phyloP scores from a whole-genome alignment of 92 coral and sea anemone species.

The Ricordea florida region DNA sequence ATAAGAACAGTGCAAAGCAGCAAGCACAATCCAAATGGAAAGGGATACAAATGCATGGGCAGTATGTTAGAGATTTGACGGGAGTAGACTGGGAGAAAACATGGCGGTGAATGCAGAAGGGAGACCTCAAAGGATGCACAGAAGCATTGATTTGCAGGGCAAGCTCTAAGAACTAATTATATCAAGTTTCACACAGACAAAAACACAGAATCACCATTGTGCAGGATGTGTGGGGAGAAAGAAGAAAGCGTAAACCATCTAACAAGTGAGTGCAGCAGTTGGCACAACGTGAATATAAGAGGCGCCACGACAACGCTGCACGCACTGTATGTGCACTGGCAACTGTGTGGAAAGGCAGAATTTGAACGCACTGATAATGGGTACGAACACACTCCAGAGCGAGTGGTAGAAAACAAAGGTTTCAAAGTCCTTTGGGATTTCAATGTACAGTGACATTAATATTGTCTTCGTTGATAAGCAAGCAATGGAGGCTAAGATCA shows the following conservation, averaged over 20 bases:
- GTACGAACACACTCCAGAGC: not conserved
- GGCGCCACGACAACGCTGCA: not conserved
- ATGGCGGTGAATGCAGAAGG: not conserved
- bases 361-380: not conserved
- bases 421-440: not conserved
- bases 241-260: not conserved
- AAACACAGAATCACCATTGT: not conserved
- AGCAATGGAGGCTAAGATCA: no score
- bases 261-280: constrained; percentile 4
- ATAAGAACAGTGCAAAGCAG: not conserved
- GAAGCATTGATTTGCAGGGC: not conserved
- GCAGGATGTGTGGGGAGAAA: constrained; percentile 1
- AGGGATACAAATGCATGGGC: not conserved
- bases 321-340: not conserved
- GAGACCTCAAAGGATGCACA: not conserved
- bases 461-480: not conserved
- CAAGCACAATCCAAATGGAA: no score
- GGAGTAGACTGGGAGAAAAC: not conserved
- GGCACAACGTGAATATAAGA: no score
- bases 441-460: not conserved
- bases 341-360: no score
- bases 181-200: not conserved
- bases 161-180: not conserved
- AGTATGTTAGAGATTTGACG: not conserved
- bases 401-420: not conserved